Conservation (phyloP, 2,797 vertebrate species). For the Acridotheres tristis region DNA sequence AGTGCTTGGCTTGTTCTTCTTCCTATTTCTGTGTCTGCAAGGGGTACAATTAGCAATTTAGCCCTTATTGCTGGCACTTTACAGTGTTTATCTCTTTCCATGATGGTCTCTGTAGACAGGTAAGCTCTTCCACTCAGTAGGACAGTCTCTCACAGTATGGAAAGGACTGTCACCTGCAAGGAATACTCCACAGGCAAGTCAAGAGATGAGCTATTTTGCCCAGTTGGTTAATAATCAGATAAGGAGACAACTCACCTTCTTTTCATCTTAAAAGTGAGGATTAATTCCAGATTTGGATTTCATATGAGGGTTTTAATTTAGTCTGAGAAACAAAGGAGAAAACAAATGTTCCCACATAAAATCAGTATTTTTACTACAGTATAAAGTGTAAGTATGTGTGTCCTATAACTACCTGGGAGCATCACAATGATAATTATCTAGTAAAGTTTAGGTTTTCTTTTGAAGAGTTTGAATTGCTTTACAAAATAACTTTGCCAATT, state of each 20-base stretch:
- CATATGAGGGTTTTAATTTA: not conserved
- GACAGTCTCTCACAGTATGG: not conserved
- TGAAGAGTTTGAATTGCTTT: not conserved
- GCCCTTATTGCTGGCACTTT: not conserved
- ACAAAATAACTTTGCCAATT: not conserved
- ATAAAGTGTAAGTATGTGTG: not conserved
- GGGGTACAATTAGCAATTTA: not conserved
- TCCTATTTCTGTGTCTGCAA: not conserved
- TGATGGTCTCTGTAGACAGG: not conserved
- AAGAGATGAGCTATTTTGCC: not conserved
- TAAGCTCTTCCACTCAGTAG: not conserved
- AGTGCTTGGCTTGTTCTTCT: not conserved
- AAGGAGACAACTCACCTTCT: not conserved
- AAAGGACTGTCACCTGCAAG: not conserved
- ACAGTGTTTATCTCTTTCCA: not conserved
- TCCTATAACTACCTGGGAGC: not conserved
- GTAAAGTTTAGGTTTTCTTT: not conserved
- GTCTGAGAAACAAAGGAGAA: not conserved
- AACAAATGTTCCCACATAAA: not conserved
- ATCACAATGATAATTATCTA: not conserved
- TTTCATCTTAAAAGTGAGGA: conserved; percentile 1
- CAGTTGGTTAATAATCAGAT: not conserved
- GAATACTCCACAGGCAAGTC: not conserved
- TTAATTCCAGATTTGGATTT: conserved; percentile 20
- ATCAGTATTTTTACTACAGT: not conserved